phyloP scores from a whole-genome alignment of 2,888 invertebrate genomes.

The Quadroppia sp. region DNA sequence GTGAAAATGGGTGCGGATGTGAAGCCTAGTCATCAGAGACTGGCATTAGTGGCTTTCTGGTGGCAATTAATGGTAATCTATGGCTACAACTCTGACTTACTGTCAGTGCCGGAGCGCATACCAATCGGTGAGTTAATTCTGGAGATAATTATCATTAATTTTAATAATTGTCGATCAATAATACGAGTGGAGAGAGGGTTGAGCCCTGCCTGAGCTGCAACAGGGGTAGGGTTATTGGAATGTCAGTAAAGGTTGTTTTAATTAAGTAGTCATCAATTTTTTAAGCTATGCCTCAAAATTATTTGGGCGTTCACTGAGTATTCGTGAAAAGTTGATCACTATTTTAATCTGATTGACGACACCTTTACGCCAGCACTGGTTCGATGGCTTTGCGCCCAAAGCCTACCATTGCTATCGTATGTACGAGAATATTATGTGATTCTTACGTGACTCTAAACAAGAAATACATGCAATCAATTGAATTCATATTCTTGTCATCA shows the following conservation, averaged over 20 bases:
- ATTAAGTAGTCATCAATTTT: slow-evolving; percentile 28
- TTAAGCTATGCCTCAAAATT: slow-evolving; percentile 9
- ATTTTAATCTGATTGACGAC: background rate
- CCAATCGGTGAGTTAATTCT: slow-evolving; percentile 17
- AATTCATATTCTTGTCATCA: no score
- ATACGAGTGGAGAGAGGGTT: background rate
- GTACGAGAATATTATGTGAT: no score
- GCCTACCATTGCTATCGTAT: no score
- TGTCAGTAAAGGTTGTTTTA: background rate
- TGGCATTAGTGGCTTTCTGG: background rate
- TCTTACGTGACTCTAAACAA: no score
- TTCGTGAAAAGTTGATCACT: background rate
- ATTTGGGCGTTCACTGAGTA: slow-evolving; percentile 15
- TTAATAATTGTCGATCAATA: slow-evolving; percentile 26
- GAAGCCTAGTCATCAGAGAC: slow-evolving; percentile 1
- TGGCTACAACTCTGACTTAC: slow-evolving; percentile 9
- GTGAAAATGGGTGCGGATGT: slow-evolving; percentile 32
- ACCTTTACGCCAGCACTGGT: background rate
- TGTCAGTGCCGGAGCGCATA: slow-evolving; percentile 34
- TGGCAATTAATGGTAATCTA: slow-evolving; percentile 21
- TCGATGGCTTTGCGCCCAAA: background rate
- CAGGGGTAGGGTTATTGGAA: no score
- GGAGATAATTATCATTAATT: slow-evolving; percentile 4
- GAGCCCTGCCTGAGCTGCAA: background rate
- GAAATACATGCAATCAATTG: no score